These are phyloP conservation scores for Nomia melanderi DNA, from an alignment of 1,140 invertebrate genomes.

Conservation along the genomic window DNA sequence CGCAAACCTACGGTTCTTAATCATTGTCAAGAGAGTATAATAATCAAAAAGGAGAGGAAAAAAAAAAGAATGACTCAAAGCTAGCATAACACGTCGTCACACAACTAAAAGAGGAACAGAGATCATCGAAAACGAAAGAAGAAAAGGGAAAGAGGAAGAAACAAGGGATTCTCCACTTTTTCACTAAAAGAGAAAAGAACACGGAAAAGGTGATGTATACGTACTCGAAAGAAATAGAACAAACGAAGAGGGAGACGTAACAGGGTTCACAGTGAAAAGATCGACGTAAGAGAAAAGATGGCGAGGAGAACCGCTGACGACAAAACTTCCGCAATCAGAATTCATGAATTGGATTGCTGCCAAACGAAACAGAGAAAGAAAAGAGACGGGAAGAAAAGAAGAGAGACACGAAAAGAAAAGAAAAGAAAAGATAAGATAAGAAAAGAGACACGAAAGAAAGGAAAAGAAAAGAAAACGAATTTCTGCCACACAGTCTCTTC, in stretches of 20 bases:
- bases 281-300: constrained; percentile 10
- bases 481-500: too few species aligned
- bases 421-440: too few species aligned
- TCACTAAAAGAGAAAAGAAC: background rate
- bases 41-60: too few species aligned
- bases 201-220: background rate
- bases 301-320: background rate
- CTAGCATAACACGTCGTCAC: constrained; percentile 50
- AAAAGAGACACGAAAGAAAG: too few species aligned
- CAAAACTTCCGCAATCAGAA: too few species aligned
- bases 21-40: constrained; percentile 43
- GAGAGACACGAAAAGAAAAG: background rate
- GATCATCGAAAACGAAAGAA: background rate
- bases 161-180: too few species aligned
- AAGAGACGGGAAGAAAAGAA: too few species aligned
- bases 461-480: too few species aligned
- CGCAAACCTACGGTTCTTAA: constrained; percentile 59
- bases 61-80: constrained; percentile 46
- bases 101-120: constrained; percentile 34
- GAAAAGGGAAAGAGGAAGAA: constrained; percentile 16
- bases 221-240: constrained; percentile 26
- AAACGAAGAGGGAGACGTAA: background rate
- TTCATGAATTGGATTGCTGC: too few species aligned
- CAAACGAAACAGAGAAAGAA: too few species aligned
- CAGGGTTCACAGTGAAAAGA: constrained; percentile 5